phyloP scores from a whole-genome alignment of 35 echinoderm and acorn worm species.

The Lytechinus variegatus region DNA sequence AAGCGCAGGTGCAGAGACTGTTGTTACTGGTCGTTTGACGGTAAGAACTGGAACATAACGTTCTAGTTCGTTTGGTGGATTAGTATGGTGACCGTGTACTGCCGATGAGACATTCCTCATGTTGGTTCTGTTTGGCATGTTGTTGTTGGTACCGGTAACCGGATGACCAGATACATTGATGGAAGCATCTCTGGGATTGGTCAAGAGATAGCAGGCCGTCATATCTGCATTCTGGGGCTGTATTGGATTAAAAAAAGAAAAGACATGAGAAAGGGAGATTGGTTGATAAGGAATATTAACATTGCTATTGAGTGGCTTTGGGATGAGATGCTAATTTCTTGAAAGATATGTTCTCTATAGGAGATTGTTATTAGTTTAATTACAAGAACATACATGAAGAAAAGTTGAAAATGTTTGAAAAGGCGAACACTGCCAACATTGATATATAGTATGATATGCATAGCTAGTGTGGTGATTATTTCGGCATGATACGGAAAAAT shows the following conservation, averaged over 20 bases:
- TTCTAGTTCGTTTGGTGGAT: not conserved
- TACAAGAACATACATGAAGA: no score
- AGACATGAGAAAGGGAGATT: not conserved
- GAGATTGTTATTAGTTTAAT: no score
- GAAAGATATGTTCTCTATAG: not conserved
- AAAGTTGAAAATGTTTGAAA: no score
- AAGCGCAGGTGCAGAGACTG: not conserved
- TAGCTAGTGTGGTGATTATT: no score
- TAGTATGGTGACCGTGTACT: not conserved
- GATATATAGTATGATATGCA: no score
- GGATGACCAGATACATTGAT: conserved; percentile 51
- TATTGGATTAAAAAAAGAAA: not conserved
- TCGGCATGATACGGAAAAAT: no score
- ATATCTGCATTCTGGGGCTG: conserved; percentile 55
- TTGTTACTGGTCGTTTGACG: conserved; percentile 35
- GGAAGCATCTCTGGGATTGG: conserved; percentile 50
- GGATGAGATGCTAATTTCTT: not conserved
- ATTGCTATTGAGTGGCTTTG: not conserved
- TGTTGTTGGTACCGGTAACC: not conserved
- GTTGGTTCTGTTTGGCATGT: not conserved
- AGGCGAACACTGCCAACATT: no score
- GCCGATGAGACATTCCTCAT: not conserved
- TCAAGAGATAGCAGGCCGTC: conserved; percentile 56
- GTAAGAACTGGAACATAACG: conserved; percentile 51
- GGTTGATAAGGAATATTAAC: not conserved